These are phyloP conservation scores for Porites lobata DNA, from an alignment of 92 coral and sea anemone species.

Conservation along the genomic window DNA sequence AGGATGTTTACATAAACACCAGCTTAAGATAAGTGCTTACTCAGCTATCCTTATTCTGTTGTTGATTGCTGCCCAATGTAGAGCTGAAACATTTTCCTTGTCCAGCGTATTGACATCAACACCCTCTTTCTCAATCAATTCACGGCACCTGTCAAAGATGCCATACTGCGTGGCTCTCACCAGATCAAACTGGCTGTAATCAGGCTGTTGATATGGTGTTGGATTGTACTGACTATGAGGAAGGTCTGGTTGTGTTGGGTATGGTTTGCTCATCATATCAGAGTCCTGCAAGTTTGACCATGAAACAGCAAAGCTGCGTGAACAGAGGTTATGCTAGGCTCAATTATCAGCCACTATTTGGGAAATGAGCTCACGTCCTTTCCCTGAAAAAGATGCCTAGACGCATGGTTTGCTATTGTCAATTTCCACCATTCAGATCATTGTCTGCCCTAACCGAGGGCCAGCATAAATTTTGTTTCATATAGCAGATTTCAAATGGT, in stretches of 20 bases:
- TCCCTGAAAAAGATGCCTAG: no score
- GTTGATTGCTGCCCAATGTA: slow-evolving; percentile 98
- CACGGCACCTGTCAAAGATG: slow-evolving; percentile 74
- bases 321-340: background rate
- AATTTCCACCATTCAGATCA: no score
- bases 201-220: slow-evolving; percentile 68
- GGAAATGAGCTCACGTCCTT: no score
- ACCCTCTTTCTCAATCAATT: slow-evolving; percentile 89
- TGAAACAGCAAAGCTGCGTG: background rate
- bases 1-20: background rate
- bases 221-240: slow-evolving; percentile 67
- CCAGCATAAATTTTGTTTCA: no score
- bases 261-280: slow-evolving; percentile 43
- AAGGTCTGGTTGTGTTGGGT: slow-evolving; percentile 79
- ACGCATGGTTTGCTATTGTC: no score
- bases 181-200: slow-evolving; percentile 88
- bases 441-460: no score
- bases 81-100: slow-evolving; percentile 90
- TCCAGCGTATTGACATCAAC: slow-evolving; percentile 79
- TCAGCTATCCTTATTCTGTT: slow-evolving; percentile 92
- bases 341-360: no score
- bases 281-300: background rate
- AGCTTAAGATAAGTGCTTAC: slow-evolving; percentile 57
- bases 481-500: no score
- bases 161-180: slow-evolving; percentile 96